Conservation (phyloP, 2,113 vertebrate species). For the Cichladusa arquata region DNA sequence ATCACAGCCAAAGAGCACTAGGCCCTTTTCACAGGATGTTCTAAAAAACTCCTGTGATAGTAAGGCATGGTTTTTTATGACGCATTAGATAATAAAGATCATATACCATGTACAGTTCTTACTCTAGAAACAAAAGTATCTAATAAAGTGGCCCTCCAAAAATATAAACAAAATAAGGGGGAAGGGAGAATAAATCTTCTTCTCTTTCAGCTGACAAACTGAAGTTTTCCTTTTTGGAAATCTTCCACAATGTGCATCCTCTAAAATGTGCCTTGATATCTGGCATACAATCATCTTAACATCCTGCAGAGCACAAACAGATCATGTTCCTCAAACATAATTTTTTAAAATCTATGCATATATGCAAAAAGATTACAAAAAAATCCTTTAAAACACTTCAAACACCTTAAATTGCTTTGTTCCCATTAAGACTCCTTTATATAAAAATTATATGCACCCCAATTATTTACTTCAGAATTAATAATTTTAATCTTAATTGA, state of each 20-base stretch:
- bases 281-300: background rate
- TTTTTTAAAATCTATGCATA: background rate
- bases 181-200: background rate
- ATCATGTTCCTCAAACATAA: background rate
- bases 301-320: background rate
- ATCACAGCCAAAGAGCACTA: background rate
- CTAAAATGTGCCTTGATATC: background rate
- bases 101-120: background rate
- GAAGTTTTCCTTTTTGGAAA: slow-evolving; percentile 6
- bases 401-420: background rate
- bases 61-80: background rate
- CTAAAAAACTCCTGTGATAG: background rate
- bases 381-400: background rate
- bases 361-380: background rate
- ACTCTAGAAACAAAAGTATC: background rate
- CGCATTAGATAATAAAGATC: background rate
- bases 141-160: background rate
- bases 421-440: background rate
- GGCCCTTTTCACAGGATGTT: background rate
- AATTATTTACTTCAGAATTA: background rate
- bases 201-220: background rate
- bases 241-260: slow-evolving; percentile 23
- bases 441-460: fast-evolving
- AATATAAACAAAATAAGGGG: background rate
- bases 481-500: background rate